phyloP scores from a whole-genome alignment of 2,113 vertebrate species.

The Cepphus grylle region DNA sequence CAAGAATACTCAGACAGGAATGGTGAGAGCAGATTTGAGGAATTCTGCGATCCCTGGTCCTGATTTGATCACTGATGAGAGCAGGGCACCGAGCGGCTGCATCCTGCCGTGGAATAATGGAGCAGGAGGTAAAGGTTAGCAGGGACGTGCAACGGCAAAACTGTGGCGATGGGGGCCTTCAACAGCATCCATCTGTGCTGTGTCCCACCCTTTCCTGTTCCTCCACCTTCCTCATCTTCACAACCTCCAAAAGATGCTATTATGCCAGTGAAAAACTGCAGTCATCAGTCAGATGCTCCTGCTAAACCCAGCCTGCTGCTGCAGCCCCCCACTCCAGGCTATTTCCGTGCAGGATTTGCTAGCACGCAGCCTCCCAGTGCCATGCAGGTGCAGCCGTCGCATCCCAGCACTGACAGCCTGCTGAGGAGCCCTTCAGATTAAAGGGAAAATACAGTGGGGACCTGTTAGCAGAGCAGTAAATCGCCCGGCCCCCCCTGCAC shows the following conservation, averaged over 20 bases:
- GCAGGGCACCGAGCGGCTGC: neutral
- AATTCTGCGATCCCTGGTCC: neutral
- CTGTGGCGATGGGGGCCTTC: neutral
- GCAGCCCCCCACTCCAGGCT: neutral
- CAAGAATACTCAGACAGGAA: neutral
- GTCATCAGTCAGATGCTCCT: neutral
- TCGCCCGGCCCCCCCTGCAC: neutral
- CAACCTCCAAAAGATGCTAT: neutral
- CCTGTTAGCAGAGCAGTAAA: neutral
- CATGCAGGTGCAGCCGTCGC: neutral
- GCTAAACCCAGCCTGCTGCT: neutral
- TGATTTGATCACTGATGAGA: neutral
- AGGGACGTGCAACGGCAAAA: fast-evolving
- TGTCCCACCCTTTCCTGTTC: neutral
- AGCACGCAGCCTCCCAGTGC: neutral
- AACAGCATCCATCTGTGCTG: neutral
- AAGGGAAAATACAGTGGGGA: neutral
- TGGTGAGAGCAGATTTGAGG: neutral
- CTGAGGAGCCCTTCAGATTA: neutral
- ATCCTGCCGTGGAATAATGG: neutral
- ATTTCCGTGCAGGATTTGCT: neutral
- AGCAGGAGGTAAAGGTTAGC: neutral
- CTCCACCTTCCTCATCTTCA: neutral
- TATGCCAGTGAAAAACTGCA: neutral
- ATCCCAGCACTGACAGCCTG: neutral